These are phyloP conservation scores for Danaus plexippus DNA, from an alignment of 1,140 invertebrate species.

Conservation along the genomic window DNA sequence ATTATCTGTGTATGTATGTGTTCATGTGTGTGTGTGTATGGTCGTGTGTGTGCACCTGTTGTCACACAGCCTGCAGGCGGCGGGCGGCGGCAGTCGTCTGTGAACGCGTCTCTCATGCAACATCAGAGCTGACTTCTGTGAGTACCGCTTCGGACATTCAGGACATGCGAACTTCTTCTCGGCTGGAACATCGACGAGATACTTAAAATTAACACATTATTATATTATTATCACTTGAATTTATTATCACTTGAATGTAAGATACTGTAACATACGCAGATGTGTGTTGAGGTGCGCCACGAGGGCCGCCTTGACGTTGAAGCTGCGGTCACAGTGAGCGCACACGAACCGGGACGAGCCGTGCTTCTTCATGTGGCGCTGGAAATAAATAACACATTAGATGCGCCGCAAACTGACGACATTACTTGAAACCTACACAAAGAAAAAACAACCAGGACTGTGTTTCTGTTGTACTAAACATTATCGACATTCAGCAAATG, in stretches of 20 bases:
- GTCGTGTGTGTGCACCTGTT: constrained; percentile 29
- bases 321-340: constrained; percentile 38
- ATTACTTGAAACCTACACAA: no score
- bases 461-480: no score
- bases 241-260: no score
- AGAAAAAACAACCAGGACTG: no score
- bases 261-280: constrained; percentile 19
- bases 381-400: constrained; percentile 1
- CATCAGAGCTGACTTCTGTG: constrained; percentile 38
- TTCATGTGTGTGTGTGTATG: background rate
- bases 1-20: no score
- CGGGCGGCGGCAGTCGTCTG: constrained; percentile 40
- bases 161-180: constrained; percentile 33
- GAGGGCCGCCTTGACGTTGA: constrained; percentile 40
- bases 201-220: constrained; percentile 1
- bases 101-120: constrained; percentile 42
- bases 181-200: constrained; percentile 17
- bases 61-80: constrained; percentile 47
- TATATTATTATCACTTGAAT: no score
- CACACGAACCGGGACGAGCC: constrained; percentile 33
- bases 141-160: constrained; percentile 38
- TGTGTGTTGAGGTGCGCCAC: constrained; percentile 36
- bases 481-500: no score
- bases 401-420: no score
- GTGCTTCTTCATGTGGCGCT: constrained; percentile 48